A percentile compares a stretch with the other conserved stretches of the same genome.
phyloP scores from a whole-genome alignment of 2,113 vertebrate genomes.

The Podocnemis expansa region DNA sequence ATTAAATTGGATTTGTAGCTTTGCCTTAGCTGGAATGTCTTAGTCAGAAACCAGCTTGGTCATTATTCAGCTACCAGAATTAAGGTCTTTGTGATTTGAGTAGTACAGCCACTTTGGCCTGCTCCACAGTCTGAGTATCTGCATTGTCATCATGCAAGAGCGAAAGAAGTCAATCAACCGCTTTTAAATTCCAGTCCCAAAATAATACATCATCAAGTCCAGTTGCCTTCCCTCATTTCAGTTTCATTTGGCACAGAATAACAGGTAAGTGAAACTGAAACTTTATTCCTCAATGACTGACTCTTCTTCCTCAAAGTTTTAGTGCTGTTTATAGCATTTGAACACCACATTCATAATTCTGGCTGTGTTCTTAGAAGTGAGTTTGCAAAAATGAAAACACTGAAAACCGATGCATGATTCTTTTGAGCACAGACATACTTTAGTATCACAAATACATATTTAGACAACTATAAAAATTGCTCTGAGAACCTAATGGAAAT shows the following conservation, averaged over 20 bases:
- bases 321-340: not conserved
- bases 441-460: not conserved
- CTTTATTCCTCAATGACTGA: not conserved
- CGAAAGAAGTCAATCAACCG: not conserved
- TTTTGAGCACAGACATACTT: not conserved
- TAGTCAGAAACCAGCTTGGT: not conserved
- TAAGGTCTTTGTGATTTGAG: not conserved
- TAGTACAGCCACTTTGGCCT: not conserved
- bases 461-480: not conserved
- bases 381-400: not conserved
- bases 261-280: not conserved
- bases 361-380: not conserved
- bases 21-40: not conserved
- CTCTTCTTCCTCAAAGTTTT: not conserved
- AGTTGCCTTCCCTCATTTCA: not conserved
- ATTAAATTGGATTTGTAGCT: not conserved
- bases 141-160: not conserved
- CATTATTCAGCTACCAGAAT: not conserved
- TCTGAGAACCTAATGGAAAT: not conserved
- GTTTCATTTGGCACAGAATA: not conserved
- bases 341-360: not conserved
- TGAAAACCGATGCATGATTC: rapidly evolving
- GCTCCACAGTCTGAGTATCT: not conserved
- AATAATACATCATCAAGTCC: not conserved
- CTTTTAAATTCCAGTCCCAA: not conserved